A percentile compares a stretch with the other conserved stretches of the same genome.
These are phyloP conservation scores for Icerya purchasi DNA, from an alignment of 2,888 invertebrate genomes.

Conservation along the genomic window DNA sequence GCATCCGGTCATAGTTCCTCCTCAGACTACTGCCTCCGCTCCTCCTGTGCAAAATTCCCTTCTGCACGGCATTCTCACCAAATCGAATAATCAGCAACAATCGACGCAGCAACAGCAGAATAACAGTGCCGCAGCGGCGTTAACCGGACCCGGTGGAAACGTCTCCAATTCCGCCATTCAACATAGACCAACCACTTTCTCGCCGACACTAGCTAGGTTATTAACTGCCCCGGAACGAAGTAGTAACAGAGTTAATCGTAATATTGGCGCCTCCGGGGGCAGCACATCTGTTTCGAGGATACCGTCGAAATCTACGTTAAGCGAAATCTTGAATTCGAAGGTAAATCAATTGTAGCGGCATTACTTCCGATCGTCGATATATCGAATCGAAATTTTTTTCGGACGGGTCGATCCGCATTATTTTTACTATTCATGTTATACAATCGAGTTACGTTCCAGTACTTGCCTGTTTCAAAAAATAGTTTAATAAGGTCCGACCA, in stretches of 20 bases:
- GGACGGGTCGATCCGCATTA: too few relatives aligned
- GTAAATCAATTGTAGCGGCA: background rate
- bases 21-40: conserved; percentile 23
- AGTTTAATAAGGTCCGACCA: too few relatives aligned
- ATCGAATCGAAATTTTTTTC: too few relatives aligned
- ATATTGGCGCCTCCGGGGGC: background rate
- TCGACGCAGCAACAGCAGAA: too few relatives aligned
- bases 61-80: conserved; percentile 55
- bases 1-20: conserved; percentile 38
- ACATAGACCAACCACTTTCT: conserved; percentile 39
- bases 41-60: conserved; percentile 37
- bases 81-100: conserved; percentile 2
- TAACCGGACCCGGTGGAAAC: background rate
- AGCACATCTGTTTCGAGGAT: background rate
- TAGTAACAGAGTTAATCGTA: conserved; percentile 22
- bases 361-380: too few relatives aligned
- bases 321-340: conserved; percentile 12
- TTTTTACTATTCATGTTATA: too few relatives aligned
- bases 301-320: conserved; percentile 8
- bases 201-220: conserved; percentile 58
- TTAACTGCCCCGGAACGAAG: conserved; percentile 39
- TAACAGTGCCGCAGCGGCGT: background rate
- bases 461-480: too few relatives aligned
- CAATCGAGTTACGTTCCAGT: too few relatives aligned
- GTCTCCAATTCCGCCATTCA: conserved; percentile 5